Evolutionary conservation across 2,888 invertebrate species (phyloP).

Genomic region (Gandaritis pyraliata): DNA sequence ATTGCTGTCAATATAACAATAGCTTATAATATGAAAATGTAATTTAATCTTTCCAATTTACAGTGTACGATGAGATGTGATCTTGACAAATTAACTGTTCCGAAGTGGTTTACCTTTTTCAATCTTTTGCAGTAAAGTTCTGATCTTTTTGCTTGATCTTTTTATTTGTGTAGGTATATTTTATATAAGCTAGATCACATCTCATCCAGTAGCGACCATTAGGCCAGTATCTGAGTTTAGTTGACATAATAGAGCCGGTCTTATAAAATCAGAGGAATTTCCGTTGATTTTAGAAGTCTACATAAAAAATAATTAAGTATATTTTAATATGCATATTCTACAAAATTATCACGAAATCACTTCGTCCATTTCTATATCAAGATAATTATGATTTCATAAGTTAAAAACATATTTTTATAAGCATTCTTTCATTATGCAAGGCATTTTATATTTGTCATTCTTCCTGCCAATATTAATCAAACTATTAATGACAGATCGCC

Average conservation of each 20-base stretch:
- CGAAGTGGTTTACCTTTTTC: no score
- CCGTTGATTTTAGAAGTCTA: neutral
- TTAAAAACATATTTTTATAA: slow-evolving; percentile 29
- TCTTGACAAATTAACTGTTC: neutral
- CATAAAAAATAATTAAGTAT: slow-evolving; percentile 6
- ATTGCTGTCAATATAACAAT: no score
- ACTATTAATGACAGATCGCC: no score
- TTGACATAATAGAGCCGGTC: slow-evolving; percentile 13
- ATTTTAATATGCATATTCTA: slow-evolving; percentile 40
- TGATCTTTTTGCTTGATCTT: neutral
- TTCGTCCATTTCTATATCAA: slow-evolving; percentile 24
- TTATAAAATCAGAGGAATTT: neutral
- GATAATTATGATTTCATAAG: slow-evolving; percentile 4
- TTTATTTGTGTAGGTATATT: no score
- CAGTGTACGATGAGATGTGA: slow-evolving; percentile 1
- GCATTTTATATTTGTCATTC: slow-evolving; percentile 30
- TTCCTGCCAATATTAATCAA: slow-evolving; percentile 24
- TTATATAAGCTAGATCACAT: neutral
- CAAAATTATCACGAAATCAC: slow-evolving; percentile 21
- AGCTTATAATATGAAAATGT: neutral
- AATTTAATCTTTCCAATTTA: slow-evolving; percentile 1
- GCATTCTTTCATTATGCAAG: slow-evolving; percentile 16
- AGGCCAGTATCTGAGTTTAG: slow-evolving; percentile 13
- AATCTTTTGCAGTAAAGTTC: no score
- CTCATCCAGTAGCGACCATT: slow-evolving; percentile 7